These are phyloP conservation scores for Apomyelois bistriatella DNA, from an alignment of 2,888 invertebrate genomes.

Conservation along the genomic window DNA sequence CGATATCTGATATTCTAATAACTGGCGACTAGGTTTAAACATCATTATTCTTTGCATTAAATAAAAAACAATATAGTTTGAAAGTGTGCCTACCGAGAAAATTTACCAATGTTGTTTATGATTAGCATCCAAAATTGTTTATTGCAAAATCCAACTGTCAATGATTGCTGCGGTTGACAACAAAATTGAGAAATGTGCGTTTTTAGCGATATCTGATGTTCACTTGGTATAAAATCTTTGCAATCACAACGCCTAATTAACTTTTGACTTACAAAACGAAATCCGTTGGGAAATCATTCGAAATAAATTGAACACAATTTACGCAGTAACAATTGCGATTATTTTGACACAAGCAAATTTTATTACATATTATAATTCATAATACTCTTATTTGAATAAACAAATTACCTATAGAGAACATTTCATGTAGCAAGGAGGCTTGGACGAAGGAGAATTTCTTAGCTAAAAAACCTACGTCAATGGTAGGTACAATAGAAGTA, in stretches of 20 bases:
- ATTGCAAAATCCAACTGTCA: neutral
- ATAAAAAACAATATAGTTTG: too few species aligned
- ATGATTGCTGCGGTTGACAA: neutral
- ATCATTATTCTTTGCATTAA: too few species aligned
- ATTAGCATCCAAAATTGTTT: neutral
- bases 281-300: constrained; percentile 1
- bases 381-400: too few species aligned
- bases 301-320: neutral
- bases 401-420: too few species aligned
- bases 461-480: too few species aligned
- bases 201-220: neutral
- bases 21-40: neutral
- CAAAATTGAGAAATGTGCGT: neutral
- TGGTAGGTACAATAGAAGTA: too few species aligned
- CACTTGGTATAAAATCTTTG: neutral
- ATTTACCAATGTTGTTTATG: constrained; percentile 21
- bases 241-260: constrained; percentile 1
- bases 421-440: too few species aligned
- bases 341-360: too few species aligned
- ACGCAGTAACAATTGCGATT: too few species aligned
- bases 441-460: too few species aligned
- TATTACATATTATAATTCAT: too few species aligned
- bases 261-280: neutral
- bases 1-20: neutral
- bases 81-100: too few species aligned